phyloP scores from a whole-genome alignment of 2,797 vertebrate species.

The Gambelia wislizenii region DNA sequence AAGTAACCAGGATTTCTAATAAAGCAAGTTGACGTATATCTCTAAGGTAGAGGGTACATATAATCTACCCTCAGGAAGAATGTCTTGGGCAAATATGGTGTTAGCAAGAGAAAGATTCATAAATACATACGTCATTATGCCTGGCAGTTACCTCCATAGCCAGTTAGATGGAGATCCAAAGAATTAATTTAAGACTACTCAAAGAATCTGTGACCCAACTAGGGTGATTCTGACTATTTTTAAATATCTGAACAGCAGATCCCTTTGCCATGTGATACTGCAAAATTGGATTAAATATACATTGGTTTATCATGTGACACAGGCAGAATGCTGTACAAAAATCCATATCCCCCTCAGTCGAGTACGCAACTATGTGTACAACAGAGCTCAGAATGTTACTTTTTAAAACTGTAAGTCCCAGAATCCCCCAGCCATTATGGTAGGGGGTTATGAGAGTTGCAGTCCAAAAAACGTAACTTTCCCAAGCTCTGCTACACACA shows the following conservation, averaged over 20 bases:
- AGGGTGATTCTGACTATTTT: neutral
- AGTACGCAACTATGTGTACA: neutral
- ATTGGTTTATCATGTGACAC: neutral
- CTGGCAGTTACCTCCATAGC: neutral
- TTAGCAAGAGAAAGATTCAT: neutral
- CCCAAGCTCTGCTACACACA: too few relatives aligned
- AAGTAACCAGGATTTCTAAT: constrained; percentile 3
- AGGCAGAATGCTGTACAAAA: neutral
- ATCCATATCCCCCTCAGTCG: neutral
- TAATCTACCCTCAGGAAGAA: constrained; percentile 4
- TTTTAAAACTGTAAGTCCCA: too few relatives aligned
- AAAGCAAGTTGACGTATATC: neutral
- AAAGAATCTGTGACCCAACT: neutral
- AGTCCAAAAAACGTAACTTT: too few relatives aligned
- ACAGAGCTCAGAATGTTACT: too few relatives aligned
- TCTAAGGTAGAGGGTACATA: neutral
- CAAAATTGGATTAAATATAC: neutral
- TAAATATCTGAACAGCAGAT: too few relatives aligned
- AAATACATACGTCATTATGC: neutral
- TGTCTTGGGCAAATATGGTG: neutral
- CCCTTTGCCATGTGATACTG: neutral
- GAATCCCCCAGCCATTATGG: too few relatives aligned
- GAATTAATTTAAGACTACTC: neutral
- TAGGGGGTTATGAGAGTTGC: too few relatives aligned
- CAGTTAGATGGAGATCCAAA: neutral